Percentiles rank a stretch among this genome's conserved stretches.
Evolutionary conservation across 1,140 invertebrate species (phyloP).

Genomic region (Galleria mellonella): DNA sequence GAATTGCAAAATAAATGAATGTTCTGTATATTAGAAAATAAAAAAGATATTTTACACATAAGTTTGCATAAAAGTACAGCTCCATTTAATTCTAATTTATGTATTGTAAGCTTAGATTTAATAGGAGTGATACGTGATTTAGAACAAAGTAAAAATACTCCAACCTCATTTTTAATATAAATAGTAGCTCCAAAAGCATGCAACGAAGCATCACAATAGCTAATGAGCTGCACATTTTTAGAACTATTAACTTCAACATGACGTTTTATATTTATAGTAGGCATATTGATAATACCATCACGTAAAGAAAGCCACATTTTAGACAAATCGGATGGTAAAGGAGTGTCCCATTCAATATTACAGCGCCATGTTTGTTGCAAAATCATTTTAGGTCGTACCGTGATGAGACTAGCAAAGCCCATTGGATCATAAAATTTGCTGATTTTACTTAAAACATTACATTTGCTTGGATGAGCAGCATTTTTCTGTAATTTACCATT

Average conservation of each 20-base stretch:
- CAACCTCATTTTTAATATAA: conserved; percentile 2
- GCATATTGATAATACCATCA: conserved; percentile 2
- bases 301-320: conserved; percentile 1
- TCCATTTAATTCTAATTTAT: conserved; percentile 10
- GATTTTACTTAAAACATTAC: conserved; percentile 17
- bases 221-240: conserved; percentile 4
- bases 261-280: background rate
- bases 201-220: conserved; percentile 11
- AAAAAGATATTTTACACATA: background rate
- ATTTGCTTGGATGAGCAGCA: conserved; percentile 8
- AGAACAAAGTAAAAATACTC: conserved; percentile 4
- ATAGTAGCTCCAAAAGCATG: conserved; percentile 9
- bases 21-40: conserved; percentile 1
- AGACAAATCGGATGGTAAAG: conserved; percentile 2
- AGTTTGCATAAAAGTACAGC: conserved; percentile 7
- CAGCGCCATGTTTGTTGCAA: conserved; percentile 20
- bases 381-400: conserved; percentile 19
- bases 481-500: background rate
- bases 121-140: conserved; percentile 6
- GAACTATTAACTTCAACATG: background rate
- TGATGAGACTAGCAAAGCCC: conserved; percentile 18
- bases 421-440: conserved; percentile 25
- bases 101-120: conserved; percentile 5
- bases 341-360: conserved; percentile 14
- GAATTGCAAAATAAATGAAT: conserved; percentile 10